Base-by-base conservation (phyloP, 2,888 invertebrate species). In the Anthrax anthrax region DNA sequence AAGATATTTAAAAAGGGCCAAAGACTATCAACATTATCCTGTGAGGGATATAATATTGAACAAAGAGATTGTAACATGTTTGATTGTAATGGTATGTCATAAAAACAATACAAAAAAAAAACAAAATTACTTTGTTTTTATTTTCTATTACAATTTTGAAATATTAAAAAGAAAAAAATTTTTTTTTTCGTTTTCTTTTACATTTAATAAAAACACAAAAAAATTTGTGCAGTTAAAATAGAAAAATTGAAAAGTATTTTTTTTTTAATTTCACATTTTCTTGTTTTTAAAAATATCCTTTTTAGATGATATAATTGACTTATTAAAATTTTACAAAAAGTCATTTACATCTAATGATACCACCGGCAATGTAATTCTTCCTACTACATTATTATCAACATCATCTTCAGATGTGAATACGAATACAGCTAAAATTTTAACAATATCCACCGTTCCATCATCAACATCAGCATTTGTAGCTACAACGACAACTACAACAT, bases 1-100 rank as follows among this genome's bases (percentile, higher is more conserved):
- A 46, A 42, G 39, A n/a, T n/a, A n/a, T n/a, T n/a, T n/a, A n/a
- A n/a, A n/a, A n/a, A n/a, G n/a, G n/a, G n/a, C n/a, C 42, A 2
- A 47, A 50, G 44, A 42, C 58, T 46, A 55, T 63, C 37, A 62
- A 65, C 66, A 38, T 59, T 67, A 47, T 63, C 63, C 50, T 67
- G 67, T 49, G 67, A 68, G 50, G 67, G 67, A 39, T 68, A 67
- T 56, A 68, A 68, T 54, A 67, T 68, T 47, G 67, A 68, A 53
- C 67, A 68, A 55, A 61, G 67, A 46, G 63, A 67, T 55, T 68
- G 67, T 59, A 68, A 68, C 54, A 62, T 60, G 47, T 68, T 68
- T 51, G 67, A 68, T 51, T 68, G 67, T 57, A 62, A 56, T 51
- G 68, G 67, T 68, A 53, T 57, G 62, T n/a, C n/a, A n/a, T n/a